Evolutionary conservation across 2,797 vertebrate species (phyloP), one percentile per base, ranked within the genome.

Genomic region (Phalloptychus januarius): DNA sequence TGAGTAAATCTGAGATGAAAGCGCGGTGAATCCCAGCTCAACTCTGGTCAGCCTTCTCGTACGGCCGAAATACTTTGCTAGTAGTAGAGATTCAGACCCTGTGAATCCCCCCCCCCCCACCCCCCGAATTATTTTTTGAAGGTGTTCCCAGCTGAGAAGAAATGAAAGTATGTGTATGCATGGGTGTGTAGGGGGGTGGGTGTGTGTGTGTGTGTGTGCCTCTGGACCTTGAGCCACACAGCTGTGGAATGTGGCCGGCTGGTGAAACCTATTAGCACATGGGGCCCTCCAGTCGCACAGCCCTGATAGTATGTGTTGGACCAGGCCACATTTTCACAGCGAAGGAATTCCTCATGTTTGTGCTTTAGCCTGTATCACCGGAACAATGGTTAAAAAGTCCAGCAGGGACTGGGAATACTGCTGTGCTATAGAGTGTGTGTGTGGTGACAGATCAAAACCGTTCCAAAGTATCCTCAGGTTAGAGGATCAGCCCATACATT

Each of bases 201-300:
- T n/a, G 54, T 77, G 70, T 77, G 80, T 73, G 78, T 76, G 70
- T 80, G 81, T 75, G 80, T 78, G 81, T 79, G 75, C 72, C 78
- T 78, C n/a, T 77, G 83, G 86, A 86, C 88, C 90, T 84, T 87
- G 89, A 90, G 79, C 74, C 83, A 88, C 84, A 86, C 87, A 89
- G 86, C 83, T 94, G 94, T 90, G 94, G 95, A 95, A 95, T 95
- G 93, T 94, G 86, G 90, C 87, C 80, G 75, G 89, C 85, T 75
- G 78, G 85, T 91, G 91, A 89, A 63, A 87, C 82, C 90, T 80
- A 95, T 96, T 96, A 95, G 88, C 84, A 70, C 82, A 31, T 7
- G 77, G 45, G 75, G 81, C 83, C 84, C 72, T 87, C 76, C 85
- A 84, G 79, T 94, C 77, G 15, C 94, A 94, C 90, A 80, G 87